Evolutionary conservation across 2,888 invertebrate species (phyloP), one percentile per base, ranked within the genome.

Genomic region (Bugulina stolonifera): DNA sequence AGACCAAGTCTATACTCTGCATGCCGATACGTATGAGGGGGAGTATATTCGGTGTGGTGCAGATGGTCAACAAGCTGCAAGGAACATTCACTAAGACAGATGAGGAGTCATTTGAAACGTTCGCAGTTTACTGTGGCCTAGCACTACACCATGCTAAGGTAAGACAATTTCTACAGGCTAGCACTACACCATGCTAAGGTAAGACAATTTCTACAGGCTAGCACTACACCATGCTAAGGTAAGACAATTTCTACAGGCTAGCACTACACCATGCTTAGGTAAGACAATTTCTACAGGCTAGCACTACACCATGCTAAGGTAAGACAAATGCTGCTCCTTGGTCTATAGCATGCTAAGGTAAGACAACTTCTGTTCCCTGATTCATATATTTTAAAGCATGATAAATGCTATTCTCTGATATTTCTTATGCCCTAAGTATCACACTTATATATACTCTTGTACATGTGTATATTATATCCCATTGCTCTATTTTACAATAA

Each of bases 21-120:
- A 93, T 93, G 93, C 93, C 93, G 0, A 91, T 93, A 57, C 91
- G 90, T 83, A 91, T 91, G 25, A 86, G 91, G 73, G 90, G 90
- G 79, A 87, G 87, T 74, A 89, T 92, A 10, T 93, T 93, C 74
- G 93, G 92, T 0, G 93, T 93, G 0, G 92, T 93, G 0, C 93
- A 93, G 85, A 93, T 93, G 93, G 91, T 93, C n/a, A 88, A 88
- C 81, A 88, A 88, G 77, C 75, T 81, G 57, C 79, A 79, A 76
- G 86, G 86, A 1, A 78, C 81, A 75, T 81, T 91, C 89, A 84
- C 83, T 18, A 84, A 86, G 78, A 89, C 90, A 69, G 93, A 93
- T 78, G 92, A 92, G 81, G 89, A 90, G 72, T 89, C 91, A 0
- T 93, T 93, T 83, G 90, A 91, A 81, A 90, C 90, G 75, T 93